Conservation (phyloP, 2,113 vertebrate genomes). For the Rhynchomys soricoides region DNA sequence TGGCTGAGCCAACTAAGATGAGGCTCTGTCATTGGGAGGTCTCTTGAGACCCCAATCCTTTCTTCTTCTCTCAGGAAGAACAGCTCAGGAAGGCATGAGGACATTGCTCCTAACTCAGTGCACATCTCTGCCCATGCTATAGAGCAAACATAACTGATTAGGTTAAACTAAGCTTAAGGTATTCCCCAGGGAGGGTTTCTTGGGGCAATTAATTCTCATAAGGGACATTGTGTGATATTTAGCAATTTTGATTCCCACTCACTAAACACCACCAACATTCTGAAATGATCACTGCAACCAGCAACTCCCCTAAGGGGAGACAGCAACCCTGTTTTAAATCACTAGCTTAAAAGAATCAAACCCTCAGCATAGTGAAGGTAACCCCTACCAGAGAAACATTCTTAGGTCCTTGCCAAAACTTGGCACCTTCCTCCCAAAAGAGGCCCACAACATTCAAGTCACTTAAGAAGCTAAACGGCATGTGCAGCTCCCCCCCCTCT, state of each 20-base stretch:
- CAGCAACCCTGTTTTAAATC: neutral
- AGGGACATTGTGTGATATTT: neutral
- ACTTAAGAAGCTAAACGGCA: neutral
- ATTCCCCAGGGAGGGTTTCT: neutral
- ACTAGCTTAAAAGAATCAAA: slow-evolving; percentile 36
- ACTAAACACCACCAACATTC: neutral
- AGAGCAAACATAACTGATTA: neutral
- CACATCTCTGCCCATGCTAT: neutral
- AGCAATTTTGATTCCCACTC: neutral
- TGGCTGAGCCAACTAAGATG: neutral
- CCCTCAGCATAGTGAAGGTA: neutral
- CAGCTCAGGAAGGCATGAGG: neutral
- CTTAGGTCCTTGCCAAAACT: slow-evolving; percentile 23
- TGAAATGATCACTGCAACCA: neutral
- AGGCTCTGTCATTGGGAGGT: neutral
- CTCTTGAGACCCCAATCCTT: neutral
- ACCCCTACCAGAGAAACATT: neutral
- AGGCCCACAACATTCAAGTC: neutral
- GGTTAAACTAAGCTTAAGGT: neutral
- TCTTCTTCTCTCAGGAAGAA: neutral
- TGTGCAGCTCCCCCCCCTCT: neutral
- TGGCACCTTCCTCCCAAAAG: neutral
- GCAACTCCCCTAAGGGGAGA: neutral
- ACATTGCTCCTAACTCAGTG: neutral
- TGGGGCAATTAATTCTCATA: neutral